Percentiles rank a stretch among this genome's conserved stretches.
These are phyloP conservation scores for Ptilonorhynchus violaceus DNA, from an alignment of 2,113 vertebrate genomes.

Conservation along the genomic window DNA sequence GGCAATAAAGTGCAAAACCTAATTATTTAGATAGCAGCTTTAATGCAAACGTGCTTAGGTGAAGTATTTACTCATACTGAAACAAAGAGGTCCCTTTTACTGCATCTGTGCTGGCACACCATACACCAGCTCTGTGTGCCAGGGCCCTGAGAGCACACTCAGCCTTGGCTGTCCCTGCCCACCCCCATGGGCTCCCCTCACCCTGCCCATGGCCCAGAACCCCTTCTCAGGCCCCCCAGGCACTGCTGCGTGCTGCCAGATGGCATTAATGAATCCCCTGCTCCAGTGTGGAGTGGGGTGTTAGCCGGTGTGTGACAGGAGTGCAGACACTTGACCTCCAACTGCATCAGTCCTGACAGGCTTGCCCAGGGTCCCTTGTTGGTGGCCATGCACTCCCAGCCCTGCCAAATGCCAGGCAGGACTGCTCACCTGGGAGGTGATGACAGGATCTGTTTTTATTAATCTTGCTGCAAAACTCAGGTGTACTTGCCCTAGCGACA, in stretches of 20 bases:
- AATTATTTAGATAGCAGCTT: neutral
- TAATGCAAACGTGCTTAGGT: neutral
- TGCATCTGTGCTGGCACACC: neutral
- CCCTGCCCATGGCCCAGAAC: neutral
- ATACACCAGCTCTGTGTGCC: neutral
- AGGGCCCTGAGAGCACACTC: neutral
- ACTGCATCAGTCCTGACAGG: neutral
- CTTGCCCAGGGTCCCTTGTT: accelerated
- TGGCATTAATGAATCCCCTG: accelerated
- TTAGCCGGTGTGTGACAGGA: accelerated
- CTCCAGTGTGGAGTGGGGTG: accelerated
- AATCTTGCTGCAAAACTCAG: neutral
- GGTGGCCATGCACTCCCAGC: accelerated
- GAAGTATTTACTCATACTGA: neutral
- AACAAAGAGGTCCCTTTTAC: neutral
- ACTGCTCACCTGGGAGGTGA: neutral
- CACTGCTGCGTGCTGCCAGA: neutral
- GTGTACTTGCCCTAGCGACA: accelerated
- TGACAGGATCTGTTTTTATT: accelerated
- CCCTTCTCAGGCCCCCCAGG: neutral
- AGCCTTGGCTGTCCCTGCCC: neutral
- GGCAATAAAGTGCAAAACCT: neutral
- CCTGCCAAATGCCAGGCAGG: neutral
- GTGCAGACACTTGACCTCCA: too few relatives aligned
- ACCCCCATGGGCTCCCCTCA: neutral